Evolutionary conservation across 2,888 invertebrate genomes (phyloP).

Genomic region (Gymnocheta viridis): DNA sequence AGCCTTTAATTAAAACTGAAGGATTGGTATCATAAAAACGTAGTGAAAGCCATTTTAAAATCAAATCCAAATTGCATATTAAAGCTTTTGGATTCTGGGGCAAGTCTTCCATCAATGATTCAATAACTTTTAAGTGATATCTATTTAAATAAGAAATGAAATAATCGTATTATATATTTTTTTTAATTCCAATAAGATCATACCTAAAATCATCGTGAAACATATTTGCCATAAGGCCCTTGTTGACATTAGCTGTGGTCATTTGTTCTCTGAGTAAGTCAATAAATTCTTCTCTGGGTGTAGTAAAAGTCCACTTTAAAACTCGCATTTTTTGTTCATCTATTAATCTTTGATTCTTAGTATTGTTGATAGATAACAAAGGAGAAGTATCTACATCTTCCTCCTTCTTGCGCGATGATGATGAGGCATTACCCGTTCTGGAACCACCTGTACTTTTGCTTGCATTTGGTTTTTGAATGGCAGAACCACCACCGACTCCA

Average conservation of each 20-base stretch:
- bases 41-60: conserved; percentile 97
- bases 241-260: conserved; percentile 93
- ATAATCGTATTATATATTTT: neutral
- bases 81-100: conserved; percentile 90
- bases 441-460: conserved; percentile 69
- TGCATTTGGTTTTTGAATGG: conserved; percentile 70
- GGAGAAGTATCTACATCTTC: conserved; percentile 93
- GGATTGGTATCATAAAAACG: conserved; percentile 99
- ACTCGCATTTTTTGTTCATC: conserved; percentile 97
- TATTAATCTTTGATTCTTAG: conserved; percentile 95
- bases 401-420: conserved; percentile 88
- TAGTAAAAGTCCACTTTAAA: conserved; percentile 97
- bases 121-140: conserved; percentile 97
- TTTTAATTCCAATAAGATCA: conserved; percentile 24
- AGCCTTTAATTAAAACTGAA: conserved; percentile 95
- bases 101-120: conserved; percentile 92
- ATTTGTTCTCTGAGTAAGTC: conserved; percentile 95
- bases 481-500: conserved; percentile 71
- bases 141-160: conserved; percentile 82
- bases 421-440: conserved; percentile 79
- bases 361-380: conserved; percentile 89
- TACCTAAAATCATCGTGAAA: conserved; percentile 96
- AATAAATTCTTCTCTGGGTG: conserved; percentile 96
- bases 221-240: conserved; percentile 93
- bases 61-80: conserved; percentile 94